phyloP scores from a whole-genome alignment of 2,888 invertebrate species.

The Pimpla rufipes region DNA sequence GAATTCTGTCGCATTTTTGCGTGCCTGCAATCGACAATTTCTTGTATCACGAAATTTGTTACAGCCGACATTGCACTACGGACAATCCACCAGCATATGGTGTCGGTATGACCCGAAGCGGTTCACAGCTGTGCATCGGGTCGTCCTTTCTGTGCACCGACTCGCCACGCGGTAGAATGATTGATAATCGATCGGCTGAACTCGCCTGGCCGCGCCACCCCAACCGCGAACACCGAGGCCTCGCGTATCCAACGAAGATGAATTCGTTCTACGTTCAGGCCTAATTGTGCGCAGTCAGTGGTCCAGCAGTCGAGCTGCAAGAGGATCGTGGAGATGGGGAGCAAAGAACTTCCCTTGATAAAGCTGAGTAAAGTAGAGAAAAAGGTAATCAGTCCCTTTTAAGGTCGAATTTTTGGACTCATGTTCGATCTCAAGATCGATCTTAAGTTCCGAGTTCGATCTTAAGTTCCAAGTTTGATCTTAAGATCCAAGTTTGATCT shows the following conservation, averaged over 20 bases:
- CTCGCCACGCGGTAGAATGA: conserved; percentile 74
- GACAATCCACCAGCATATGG: conserved; percentile 14
- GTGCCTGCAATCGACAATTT: too few relatives aligned
- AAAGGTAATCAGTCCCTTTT: too few relatives aligned
- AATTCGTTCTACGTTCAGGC: conserved; percentile 80
- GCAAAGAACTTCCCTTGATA: conserved; percentile 45
- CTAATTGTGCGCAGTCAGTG: conserved; percentile 84
- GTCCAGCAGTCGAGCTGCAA: conserved; percentile 72
- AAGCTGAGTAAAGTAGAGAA: too few relatives aligned
- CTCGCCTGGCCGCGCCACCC: conserved; percentile 64
- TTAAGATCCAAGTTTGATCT: too few relatives aligned
- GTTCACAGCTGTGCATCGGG: conserved; percentile 35
- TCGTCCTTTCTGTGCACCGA: conserved; percentile 42
- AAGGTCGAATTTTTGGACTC: too few relatives aligned
- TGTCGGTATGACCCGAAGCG: conserved; percentile 22
- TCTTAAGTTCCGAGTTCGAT: too few relatives aligned
- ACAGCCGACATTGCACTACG: background rate
- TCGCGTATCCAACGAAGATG: conserved; percentile 81
- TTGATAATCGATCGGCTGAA: conserved; percentile 82
- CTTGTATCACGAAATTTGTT: too few relatives aligned
- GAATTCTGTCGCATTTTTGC: too few relatives aligned
- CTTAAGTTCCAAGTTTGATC: too few relatives aligned
- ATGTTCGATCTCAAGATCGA: too few relatives aligned
- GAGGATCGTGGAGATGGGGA: conserved; percentile 32
- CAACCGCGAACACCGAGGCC: conserved; percentile 69